Evolutionary conservation across 2,797 vertebrate genomes (phyloP), one percentile per base, ranked within the genome.

Genomic region (Sternarchorhynchus goeldii): DNA sequence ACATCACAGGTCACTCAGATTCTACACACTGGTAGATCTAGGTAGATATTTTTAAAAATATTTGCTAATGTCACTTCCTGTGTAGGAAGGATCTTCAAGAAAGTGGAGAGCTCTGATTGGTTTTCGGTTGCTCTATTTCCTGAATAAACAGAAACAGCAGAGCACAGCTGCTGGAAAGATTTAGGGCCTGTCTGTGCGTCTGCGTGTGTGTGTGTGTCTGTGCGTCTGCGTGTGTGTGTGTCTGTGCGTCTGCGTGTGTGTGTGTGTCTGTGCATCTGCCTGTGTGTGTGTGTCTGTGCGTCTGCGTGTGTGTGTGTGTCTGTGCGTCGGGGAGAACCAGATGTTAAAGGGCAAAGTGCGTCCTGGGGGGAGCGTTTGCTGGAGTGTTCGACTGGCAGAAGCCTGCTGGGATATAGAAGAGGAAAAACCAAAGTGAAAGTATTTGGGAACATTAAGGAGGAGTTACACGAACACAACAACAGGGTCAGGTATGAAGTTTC

Each of bases 51-150:
- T 55, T 71, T 21, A 67, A 39, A 60, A 60, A 25, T 67, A 25
- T 3, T 73, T 66, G 70, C 25, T 67, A 12, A 41, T 25, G 18
- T 73, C 32, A 58, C 89, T 94, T 95, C 94, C 91, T 91, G 87
- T 88, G 85, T 88, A 90, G 89, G 91, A 84, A 78, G 81, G 84
- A 63, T 39, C 14, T 5, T 77, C 84, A 18, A 39, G 34, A 77
- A 75, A 83, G 68, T 85, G 16, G 41, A 7, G 1, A 82, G 76
- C 17, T 75, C 68, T 79, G 88, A 89, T 91, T 94, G 95, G 90
- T 83, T 17, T 81, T 60, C 0, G 16, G 39, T 83, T 88, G 77
- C 36, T 85, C 57, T 78, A 84, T 89, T 93, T 94, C 91, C 88
- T 90, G 53, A 74, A 79, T 85, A 91, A 90, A 90, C 86, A 88